Conservation (phyloP, 2,797 vertebrate species). For the Cirrhinus molitorella region DNA sequence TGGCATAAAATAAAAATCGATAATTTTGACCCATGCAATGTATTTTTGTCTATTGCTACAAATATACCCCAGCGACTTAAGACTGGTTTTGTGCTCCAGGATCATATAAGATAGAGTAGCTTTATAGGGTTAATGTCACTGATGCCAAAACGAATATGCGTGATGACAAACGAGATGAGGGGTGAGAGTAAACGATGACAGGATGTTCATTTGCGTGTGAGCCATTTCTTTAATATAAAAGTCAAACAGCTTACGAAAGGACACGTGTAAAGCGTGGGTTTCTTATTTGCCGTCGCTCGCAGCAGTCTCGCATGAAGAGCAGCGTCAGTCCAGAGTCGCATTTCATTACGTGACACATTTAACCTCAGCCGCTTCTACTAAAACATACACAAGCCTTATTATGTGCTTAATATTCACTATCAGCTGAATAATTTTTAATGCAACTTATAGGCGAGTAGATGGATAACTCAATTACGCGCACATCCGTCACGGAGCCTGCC, state of each 20-base stretch:
- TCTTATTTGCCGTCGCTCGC: not conserved
- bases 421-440: constrained; percentile 99
- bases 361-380: constrained; percentile 85
- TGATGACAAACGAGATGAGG: not conserved
- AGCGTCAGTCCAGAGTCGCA: constrained; percentile 53
- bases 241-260: not conserved
- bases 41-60: too few species aligned
- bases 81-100: too few species aligned
- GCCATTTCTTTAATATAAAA: not conserved
- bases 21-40: too few species aligned
- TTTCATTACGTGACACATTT: constrained; percentile 80
- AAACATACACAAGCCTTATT: constrained; percentile 94
- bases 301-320: not conserved
- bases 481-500: constrained; percentile 95
- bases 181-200: not conserved
- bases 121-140: not conserved
- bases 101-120: not conserved
- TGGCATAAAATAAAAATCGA: too few species aligned
- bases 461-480: constrained; percentile 99
- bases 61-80: too few species aligned
- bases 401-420: constrained; percentile 99
- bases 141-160: not conserved
- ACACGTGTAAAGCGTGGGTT: not conserved
- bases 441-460: constrained; percentile 98
- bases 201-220: not conserved